Evolutionary conservation across 2,888 invertebrate species (phyloP).

Genomic region (Chironomus riparius): DNA sequence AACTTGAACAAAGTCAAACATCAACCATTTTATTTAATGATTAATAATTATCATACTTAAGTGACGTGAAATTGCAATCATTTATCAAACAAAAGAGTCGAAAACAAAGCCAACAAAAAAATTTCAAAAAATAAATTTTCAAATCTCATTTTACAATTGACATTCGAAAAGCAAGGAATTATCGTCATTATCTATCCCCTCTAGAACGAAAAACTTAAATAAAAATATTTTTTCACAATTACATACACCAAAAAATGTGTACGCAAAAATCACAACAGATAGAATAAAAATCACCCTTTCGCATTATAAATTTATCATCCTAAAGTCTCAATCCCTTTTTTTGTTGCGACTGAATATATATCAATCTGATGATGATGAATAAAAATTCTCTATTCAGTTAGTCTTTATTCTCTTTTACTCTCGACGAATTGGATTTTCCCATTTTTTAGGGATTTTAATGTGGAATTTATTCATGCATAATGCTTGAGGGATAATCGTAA

Average conservation of each 20-base stretch:
- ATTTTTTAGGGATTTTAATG: slow-evolving; percentile 4
- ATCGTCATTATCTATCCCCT: neutral
- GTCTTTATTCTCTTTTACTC: neutral
- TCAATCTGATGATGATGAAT: neutral
- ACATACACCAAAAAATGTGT: neutral
- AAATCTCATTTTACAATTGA: neutral
- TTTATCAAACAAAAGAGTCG: neutral
- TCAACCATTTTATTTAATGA: neutral
- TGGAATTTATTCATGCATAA: slow-evolving; percentile 27
- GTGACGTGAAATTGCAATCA: neutral
- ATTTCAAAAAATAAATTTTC: neutral
- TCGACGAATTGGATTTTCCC: slow-evolving; percentile 20
- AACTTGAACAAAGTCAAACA: no score
- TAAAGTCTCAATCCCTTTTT: neutral
- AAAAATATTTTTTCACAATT: neutral
- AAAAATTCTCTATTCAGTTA: neutral
- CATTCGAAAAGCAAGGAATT: neutral
- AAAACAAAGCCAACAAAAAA: neutral
- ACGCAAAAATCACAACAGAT: neutral
- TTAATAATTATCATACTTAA: no score
- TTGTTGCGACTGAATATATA: neutral
- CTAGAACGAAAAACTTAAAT: neutral
- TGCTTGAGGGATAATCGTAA: slow-evolving; percentile 27
- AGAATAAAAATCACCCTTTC: neutral
- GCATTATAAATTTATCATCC: slow-evolving; percentile 6